Conservation (phyloP, 2,113 vertebrate species). For the Fukomys damarensis region DNA sequence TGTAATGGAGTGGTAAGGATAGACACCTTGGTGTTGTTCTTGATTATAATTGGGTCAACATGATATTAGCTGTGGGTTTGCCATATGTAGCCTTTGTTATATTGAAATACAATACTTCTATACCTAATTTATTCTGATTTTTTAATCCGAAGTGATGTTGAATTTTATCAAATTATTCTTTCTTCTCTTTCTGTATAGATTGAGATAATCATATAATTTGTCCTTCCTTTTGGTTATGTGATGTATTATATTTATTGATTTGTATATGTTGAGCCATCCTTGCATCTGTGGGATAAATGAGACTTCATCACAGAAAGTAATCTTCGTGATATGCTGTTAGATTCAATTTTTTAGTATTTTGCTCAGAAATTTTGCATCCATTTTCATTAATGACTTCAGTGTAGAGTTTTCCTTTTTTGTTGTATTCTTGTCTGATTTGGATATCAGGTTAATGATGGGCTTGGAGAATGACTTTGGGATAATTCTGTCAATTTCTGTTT, state of each 20-base stretch:
- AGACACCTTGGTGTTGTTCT: not conserved
- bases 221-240: not conserved
- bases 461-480: not conserved
- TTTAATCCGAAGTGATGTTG: too few species aligned
- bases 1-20: not conserved
- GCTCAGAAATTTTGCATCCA: too few species aligned
- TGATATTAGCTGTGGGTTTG: not conserved
- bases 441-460: not conserved
- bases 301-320: not conserved
- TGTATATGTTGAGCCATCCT: not conserved
- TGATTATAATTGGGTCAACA: not conserved
- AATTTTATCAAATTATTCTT: too few species aligned
- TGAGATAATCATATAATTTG: not conserved
- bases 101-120: not conserved
- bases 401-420: not conserved
- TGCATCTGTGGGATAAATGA: not conserved
- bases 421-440: not conserved
- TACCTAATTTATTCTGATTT: not conserved
- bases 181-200: too few species aligned
- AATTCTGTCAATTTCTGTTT: not conserved
- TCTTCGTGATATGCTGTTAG: not conserved
- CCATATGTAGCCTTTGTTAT: not conserved
- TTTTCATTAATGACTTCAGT: not conserved
- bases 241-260: not conserved
- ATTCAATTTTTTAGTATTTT: not conserved